Base-by-base conservation (phyloP, 1,140 invertebrate species). In the Carcinoscorpius rotundicauda region DNA sequence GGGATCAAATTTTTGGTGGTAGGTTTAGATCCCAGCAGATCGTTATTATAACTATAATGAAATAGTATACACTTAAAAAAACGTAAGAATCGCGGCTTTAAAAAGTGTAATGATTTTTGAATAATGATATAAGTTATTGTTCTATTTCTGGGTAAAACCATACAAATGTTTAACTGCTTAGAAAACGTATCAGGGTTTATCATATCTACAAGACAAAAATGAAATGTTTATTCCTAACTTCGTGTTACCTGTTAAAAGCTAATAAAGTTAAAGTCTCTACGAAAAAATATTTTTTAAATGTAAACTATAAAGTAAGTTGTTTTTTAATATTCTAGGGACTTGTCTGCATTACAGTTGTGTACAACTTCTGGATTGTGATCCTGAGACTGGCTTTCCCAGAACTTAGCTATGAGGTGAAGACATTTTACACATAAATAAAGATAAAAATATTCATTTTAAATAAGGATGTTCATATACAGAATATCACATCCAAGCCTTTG, bases 301-400 rank as follows among this genome's bases (percentile, higher is more conserved):
- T 29, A 52, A 51, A 61, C 51, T 60, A 10, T 49, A 5, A 4
- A 60, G 8, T 53, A 62, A 52, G 5, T 4, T 62, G n/a, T 51
- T 52, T 53, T 53, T 49, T 62, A 49, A 10, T 29, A 29, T 29
- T 29, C 29, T 49, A 66, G 67, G 64, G 63, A 50, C 60, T 53
- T 3, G 64, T 68, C n/a, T 61, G 64, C 1, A 9, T 68, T 6
- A 63, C 58, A 0, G 62, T 61, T 5, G 29, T 68, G 4, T 68
- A 66, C 49, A 68, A 68, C 29, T 55, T 61, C 9, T 66, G 67
- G 67, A 68, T 58, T 4, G 56, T 64, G 58, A 60, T 63, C 3
- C 62, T 68, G 29, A 50, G 67, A 50, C 63, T 65, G 8, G 64
- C 67, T 11, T 68, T 68, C 11, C 67, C 64, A 6, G 64, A 64